phyloP scores from a whole-genome alignment of 92 coral and sea anemone genomes.

The Meandrina meandrites region DNA sequence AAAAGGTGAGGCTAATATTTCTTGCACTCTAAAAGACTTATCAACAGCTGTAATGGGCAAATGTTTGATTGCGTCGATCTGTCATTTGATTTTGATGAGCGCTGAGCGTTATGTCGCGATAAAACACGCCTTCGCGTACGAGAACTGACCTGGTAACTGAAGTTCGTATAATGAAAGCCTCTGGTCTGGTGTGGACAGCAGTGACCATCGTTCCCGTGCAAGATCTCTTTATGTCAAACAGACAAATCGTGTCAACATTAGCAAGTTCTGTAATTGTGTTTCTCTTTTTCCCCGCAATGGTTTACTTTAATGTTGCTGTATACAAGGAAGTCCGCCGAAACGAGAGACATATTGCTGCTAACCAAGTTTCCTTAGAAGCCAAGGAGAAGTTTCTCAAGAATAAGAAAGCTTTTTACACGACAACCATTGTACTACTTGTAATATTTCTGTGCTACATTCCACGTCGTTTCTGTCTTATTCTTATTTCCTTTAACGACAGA shows the following conservation, averaged over 20 bases:
- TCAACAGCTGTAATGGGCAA: background rate
- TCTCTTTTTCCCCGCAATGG: background rate
- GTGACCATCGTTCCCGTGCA: background rate
- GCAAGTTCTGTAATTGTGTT: background rate
- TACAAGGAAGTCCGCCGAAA: slow-evolving; percentile 5
- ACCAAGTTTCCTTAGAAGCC: background rate
- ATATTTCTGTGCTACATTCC: background rate
- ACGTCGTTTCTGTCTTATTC: background rate
- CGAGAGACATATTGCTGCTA: background rate
- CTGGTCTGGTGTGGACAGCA: background rate
- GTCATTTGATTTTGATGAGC: background rate
- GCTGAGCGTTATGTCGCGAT: background rate
- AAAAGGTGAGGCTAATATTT: background rate
- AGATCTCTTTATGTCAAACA: background rate
- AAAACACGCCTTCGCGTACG: slow-evolving; percentile 1
- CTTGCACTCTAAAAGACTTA: background rate
- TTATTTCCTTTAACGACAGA: background rate
- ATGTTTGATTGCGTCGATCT: background rate
- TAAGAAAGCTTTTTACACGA: background rate
- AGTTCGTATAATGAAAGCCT: background rate
- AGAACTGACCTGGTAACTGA: background rate
- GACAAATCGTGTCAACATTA: background rate
- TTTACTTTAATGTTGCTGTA: background rate
- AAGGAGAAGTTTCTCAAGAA: slow-evolving; percentile 11
- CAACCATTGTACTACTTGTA: background rate